These are phyloP conservation scores for Shinisaurus crocodilurus DNA, from an alignment of 2,113 vertebrate genomes.

Conservation along the genomic window DNA sequence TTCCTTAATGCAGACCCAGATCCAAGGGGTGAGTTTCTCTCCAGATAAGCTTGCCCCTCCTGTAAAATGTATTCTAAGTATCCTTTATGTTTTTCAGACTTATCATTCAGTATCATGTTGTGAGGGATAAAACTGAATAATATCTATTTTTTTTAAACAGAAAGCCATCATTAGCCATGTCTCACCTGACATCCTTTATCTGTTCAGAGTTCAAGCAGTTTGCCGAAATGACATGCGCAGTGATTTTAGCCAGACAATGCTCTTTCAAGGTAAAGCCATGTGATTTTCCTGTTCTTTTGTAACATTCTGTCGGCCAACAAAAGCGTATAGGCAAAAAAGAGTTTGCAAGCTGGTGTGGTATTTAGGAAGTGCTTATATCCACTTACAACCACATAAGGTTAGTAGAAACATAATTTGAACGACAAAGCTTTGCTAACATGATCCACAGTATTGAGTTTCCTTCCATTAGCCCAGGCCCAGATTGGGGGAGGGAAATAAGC, in stretches of 20 bases:
- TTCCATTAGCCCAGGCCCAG: not conserved
- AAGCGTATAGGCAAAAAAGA: not conserved
- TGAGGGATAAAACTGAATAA: conserved; percentile 78
- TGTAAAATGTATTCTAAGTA: conserved; percentile 14
- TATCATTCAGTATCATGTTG: conserved; percentile 64
- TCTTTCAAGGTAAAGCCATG: conserved; percentile 90
- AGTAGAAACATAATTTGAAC: not conserved
- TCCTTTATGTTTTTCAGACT: conserved; percentile 55
- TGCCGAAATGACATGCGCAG: conserved; percentile 96
- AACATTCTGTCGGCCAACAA: not conserved
- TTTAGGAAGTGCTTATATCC: not conserved
- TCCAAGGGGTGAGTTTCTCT: not conserved
- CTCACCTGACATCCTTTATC: conserved; percentile 93
- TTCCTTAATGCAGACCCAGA: not conserved
- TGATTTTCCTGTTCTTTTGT: conserved; percentile 32
- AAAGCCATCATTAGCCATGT: conserved; percentile 94
- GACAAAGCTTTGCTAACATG: not conserved
- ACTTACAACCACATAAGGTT: not conserved
- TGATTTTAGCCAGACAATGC: conserved; percentile 98
- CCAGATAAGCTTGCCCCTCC: not conserved
- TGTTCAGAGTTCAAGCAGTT: conserved; percentile 95
- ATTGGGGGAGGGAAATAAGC: not conserved
- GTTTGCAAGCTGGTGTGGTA: not conserved
- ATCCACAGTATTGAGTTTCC: not conserved
- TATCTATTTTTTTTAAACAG: conserved; percentile 84